Percentiles rank a stretch among this genome's conserved stretches.
phyloP scores from a whole-genome alignment of 2,888 invertebrate species.

The Meiosimyza decipiens region DNA sequence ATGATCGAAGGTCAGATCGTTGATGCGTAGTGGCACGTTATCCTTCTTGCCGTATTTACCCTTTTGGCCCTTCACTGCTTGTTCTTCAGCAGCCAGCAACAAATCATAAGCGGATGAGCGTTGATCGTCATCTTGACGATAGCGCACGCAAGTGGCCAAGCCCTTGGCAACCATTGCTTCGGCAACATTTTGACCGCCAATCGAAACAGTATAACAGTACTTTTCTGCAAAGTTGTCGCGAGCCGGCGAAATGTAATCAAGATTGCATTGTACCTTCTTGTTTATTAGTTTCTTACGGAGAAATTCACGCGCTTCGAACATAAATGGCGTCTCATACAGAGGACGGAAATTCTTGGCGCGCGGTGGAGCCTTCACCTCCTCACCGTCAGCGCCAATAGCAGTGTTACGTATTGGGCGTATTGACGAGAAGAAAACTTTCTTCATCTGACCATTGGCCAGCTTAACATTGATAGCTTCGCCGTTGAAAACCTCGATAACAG shows the following conservation, averaged over 20 bases:
- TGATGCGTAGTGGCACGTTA: conserved; percentile 83
- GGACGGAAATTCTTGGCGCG: conserved; percentile 85
- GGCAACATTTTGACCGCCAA: conserved; percentile 89
- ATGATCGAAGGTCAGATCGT: conserved; percentile 79
- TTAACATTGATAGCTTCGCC: conserved; percentile 94
- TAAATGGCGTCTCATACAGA: conserved; percentile 97
- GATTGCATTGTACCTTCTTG: conserved; percentile 89
- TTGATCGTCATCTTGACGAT: conserved; percentile 96
- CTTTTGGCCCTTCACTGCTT: conserved; percentile 86
- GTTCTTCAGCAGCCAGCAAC: conserved; percentile 90
- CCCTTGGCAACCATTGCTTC: conserved; percentile 94
- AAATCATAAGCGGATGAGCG: conserved; percentile 94
- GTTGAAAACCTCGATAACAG: conserved; percentile 90
- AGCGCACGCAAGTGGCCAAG: conserved; percentile 90
- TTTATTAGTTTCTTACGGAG: conserved; percentile 94
- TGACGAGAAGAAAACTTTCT: conserved; percentile 96
- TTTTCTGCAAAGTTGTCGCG: conserved; percentile 95
- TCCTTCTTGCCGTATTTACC: conserved; percentile 88
- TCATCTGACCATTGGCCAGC: conserved; percentile 78
- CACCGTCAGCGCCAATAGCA: conserved; percentile 76
- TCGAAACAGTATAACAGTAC: conserved; percentile 90
- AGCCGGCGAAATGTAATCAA: conserved; percentile 97
- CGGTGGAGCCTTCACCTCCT: conserved; percentile 71
- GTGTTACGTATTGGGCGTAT: conserved; percentile 91
- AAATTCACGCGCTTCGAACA: conserved; percentile 98